Evolutionary conservation across 2,888 invertebrate species (phyloP), one percentile per base, ranked within the genome.

Genomic region (Enchytraeus crypticus): DNA sequence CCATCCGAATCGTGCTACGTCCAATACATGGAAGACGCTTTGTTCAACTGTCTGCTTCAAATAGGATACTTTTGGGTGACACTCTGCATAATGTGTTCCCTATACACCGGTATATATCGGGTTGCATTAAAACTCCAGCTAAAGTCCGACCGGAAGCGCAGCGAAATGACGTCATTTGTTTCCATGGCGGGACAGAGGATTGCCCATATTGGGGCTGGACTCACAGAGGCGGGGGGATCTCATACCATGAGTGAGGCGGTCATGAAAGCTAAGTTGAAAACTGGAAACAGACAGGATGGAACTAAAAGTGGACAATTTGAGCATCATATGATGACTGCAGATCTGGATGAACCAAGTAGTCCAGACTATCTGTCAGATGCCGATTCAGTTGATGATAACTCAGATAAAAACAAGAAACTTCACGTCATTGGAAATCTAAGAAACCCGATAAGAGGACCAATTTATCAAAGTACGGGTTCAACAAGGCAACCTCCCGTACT

Each of bases 11-110:
- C 90, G 80, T 97, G 96, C 77, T 89, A 91, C 60, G 96, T 97
- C 21, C 96, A 97, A 80, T 98, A 98, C 80, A 84, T 97, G 64
- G 93, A 93, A 79, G 92, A 97, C 79, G 92, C 96, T 0, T 86
- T 95, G 58, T 96, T 98, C 79, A 97, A 97, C 78, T 95, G 96
- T 69, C 89, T 95, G 57, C 84, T 97, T 21, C 96, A 96, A 60
- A 92, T 97, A 71, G 89, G 89, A 54, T 97, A 97, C 79, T 97
- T 93, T 78, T 98, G 95, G 96, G 92, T 89, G 49, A 98, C 98
- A 0, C 82, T 99, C 34, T 86, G 93, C 60, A 92, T 99, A 46
- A 85, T 99, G 65, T 92, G 96, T 76, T 87, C 92, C 62, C 84
- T 99, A 11, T 99, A 99, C 78, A 92, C 90, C 53, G 96, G 95